Conservation (phyloP, 2,797 vertebrate species). For the Sarcoramphus papa region DNA sequence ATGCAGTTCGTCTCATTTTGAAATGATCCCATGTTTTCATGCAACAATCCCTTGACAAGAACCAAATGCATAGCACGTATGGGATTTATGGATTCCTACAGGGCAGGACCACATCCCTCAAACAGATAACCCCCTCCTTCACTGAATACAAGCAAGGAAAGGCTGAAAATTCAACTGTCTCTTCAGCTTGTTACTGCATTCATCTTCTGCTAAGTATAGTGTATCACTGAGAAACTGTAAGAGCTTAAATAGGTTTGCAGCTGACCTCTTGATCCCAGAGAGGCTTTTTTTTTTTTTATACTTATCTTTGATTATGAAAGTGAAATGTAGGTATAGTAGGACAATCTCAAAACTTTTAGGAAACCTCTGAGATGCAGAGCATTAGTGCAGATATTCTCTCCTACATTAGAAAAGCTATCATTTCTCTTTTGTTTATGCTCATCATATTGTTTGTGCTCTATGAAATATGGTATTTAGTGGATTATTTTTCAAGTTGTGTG, state of each 20-base stretch:
- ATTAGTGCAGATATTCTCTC: neutral
- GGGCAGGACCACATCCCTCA: neutral
- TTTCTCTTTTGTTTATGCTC: neutral
- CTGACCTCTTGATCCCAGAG: neutral
- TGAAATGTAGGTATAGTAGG: neutral
- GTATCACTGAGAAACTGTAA: neutral
- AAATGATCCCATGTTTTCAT: neutral
- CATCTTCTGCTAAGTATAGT: neutral
- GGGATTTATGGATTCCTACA: neutral
- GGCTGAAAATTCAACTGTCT: neutral
- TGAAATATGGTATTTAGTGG: neutral
- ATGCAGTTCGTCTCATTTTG: neutral
- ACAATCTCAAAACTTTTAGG: neutral
- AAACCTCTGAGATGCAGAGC: neutral
- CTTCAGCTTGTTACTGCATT: neutral
- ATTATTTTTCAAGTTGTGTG: neutral
- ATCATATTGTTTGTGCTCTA: neutral
- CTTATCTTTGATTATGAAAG: neutral
- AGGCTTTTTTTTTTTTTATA: too few relatives aligned
- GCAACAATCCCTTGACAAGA: neutral
- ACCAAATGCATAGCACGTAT: neutral
- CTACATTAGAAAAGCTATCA: neutral
- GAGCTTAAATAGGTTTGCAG: neutral
- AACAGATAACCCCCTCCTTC: neutral
- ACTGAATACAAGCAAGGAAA: neutral